A percentile compares a stretch with the other conserved stretches of the same genome.
These are phyloP conservation scores for Atethmia centrago DNA, from an alignment of 2,888 invertebrate genomes.

Conservation along the genomic window DNA sequence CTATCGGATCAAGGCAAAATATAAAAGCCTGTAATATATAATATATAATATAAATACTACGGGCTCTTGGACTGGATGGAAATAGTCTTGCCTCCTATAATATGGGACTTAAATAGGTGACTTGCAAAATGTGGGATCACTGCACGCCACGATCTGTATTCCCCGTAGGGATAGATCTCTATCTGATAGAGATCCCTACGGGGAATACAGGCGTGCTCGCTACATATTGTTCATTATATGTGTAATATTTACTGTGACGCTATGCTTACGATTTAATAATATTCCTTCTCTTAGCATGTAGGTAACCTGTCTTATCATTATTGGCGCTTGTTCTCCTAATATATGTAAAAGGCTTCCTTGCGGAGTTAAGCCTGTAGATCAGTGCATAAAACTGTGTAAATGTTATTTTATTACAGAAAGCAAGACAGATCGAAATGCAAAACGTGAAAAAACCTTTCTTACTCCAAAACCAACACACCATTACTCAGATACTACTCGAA, in stretches of 20 bases:
- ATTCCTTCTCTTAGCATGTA: neutral
- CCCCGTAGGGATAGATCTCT: too few species aligned
- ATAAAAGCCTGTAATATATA: too few species aligned
- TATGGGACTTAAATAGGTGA: neutral
- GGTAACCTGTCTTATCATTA: too few species aligned
- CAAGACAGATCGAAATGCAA: neutral
- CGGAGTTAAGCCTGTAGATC: neutral
- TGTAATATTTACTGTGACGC: neutral
- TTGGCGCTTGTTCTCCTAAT: too few species aligned
- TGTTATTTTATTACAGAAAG: neutral
- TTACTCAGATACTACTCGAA: too few species aligned
- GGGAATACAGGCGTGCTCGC: too few species aligned
- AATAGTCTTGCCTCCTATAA: neutral
- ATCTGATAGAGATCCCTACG: too few species aligned
- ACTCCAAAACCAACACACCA: too few species aligned
- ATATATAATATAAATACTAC: too few species aligned
- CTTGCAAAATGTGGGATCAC: neutral
- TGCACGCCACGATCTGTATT: neutral
- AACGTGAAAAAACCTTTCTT: neutral
- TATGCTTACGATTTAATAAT: neutral
- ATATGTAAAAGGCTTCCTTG: neutral
- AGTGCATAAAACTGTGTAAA: neutral
- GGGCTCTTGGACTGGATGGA: too few species aligned
- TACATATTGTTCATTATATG: too few species aligned
- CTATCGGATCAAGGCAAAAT: too few species aligned